phyloP scores from a whole-genome alignment of 2,888 invertebrate genomes.

The Drosophila gaucha region DNA sequence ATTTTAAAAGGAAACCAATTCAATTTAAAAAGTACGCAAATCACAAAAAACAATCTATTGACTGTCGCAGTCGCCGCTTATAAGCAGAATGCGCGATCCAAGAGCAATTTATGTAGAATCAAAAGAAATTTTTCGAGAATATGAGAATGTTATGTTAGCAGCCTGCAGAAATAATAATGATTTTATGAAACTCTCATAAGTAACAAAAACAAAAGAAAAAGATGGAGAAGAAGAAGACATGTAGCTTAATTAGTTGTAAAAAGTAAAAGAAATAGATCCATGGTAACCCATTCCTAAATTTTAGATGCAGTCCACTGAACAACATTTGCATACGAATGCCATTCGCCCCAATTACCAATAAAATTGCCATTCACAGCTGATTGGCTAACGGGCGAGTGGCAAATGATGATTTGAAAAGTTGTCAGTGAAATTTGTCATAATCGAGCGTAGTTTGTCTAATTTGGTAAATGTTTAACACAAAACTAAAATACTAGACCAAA shows the following conservation, averaged over 20 bases:
- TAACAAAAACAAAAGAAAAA: not conserved
- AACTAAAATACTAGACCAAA: slow-evolving; percentile 64
- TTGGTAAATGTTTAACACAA: slow-evolving; percentile 38
- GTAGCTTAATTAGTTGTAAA: slow-evolving; percentile 47
- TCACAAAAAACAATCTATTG: slow-evolving; percentile 62
- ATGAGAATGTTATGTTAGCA: slow-evolving; percentile 41
- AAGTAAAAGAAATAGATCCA: slow-evolving; percentile 31
- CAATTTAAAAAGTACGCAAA: not conserved
- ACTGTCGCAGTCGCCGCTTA: slow-evolving; percentile 41
- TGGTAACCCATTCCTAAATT: slow-evolving; percentile 62
- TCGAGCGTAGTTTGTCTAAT: slow-evolving; percentile 51
- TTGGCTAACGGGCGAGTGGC: slow-evolving; percentile 1
- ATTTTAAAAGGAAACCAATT: too few species aligned
- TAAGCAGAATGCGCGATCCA: slow-evolving; percentile 22
- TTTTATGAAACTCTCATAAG: slow-evolving; percentile 47
- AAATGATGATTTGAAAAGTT: not conserved
- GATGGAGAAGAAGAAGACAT: not conserved
- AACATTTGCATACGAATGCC: too few species aligned
- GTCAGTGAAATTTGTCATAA: slow-evolving; percentile 19
- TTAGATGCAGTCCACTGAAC: slow-evolving; percentile 19
- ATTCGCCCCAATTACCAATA: not conserved
- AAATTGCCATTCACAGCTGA: not conserved
- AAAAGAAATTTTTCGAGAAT: slow-evolving; percentile 33
- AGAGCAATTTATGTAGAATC: slow-evolving; percentile 64
- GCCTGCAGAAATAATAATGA: slow-evolving; percentile 25